phyloP scores from a whole-genome alignment of 1,140 invertebrate genomes.

The Psilanteris sp. region DNA sequence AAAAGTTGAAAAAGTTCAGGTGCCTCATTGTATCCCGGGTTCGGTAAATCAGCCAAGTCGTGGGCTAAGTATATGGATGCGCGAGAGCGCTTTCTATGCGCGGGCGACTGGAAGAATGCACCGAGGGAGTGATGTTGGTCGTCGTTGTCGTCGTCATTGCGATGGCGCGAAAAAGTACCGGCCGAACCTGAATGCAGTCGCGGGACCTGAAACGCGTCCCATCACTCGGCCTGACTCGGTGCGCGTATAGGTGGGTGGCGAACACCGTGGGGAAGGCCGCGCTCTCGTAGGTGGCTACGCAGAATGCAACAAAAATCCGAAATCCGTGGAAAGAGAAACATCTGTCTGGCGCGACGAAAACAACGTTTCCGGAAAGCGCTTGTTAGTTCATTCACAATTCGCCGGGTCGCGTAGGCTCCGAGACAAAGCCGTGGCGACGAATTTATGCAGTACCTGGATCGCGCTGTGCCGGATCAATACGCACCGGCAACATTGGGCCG shows the following conservation, averaged over 20 bases:
- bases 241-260: conserved; percentile 51
- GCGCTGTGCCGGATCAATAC: no score
- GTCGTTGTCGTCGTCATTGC: conserved; percentile 50
- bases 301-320: conserved; percentile 49
- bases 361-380: conserved; percentile 47
- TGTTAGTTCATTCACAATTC: conserved; percentile 41
- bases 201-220: conserved; percentile 24
- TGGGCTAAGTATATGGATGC: conserved; percentile 62
- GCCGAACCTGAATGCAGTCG: conserved; percentile 39
- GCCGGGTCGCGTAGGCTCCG: conserved; percentile 17
- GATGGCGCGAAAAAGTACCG: conserved; percentile 50
- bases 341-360: conserved; percentile 30
- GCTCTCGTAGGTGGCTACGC: conserved; percentile 53
- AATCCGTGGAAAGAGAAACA: conserved; percentile 61
- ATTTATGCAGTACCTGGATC: conserved; percentile 24
- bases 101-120: conserved; percentile 57
- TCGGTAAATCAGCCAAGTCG: conserved; percentile 39
- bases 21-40: conserved; percentile 30
- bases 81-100: conserved; percentile 58
- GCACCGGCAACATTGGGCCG: no score
- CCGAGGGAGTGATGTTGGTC: conserved; percentile 50
- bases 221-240: conserved; percentile 35
- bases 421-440: conserved; percentile 29
- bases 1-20: conserved; percentile 5
- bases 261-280: conserved; percentile 27